These are phyloP conservation scores for Aleiodes alternator DNA, from an alignment of 2,888 invertebrate genomes.

Conservation along the genomic window DNA sequence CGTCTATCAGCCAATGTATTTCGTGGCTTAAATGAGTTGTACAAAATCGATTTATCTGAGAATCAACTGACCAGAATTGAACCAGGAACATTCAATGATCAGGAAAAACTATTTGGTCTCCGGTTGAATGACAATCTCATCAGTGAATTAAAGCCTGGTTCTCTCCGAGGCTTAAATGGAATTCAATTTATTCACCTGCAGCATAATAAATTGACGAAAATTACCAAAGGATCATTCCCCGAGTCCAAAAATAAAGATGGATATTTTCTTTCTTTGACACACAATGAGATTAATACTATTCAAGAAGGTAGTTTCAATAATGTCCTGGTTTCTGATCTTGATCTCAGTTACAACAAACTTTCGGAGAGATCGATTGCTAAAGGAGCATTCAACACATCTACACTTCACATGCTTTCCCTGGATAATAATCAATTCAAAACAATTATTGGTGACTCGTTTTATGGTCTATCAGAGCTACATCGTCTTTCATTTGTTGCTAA, in stretches of 20 bases:
- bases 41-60: constrained; percentile 48
- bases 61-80: constrained; percentile 49
- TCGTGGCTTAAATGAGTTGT: constrained; percentile 50
- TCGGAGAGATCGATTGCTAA: too few relatives aligned
- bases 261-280: constrained; percentile 70
- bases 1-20: constrained; percentile 27
- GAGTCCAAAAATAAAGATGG: constrained; percentile 66
- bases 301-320: constrained; percentile 70
- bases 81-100: constrained; percentile 49
- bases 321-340: too few relatives aligned
- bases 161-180: constrained; percentile 68
- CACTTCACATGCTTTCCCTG: too few relatives aligned
- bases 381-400: too few relatives aligned
- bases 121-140: constrained; percentile 57
- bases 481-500: too few relatives aligned
- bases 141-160: constrained; percentile 64
- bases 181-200: constrained; percentile 74
- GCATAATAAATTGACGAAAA: constrained; percentile 70
- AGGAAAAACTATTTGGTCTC: constrained; percentile 53
- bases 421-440: too few relatives aligned
- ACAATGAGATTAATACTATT: constrained; percentile 72
- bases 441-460: too few relatives aligned
- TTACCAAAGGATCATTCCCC: constrained; percentile 71
- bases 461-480: too few relatives aligned
- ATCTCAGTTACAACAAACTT: too few relatives aligned